A percentile compares a stretch with the other conserved stretches of the same genome.
Conservation (phyloP, 1,140 invertebrate species). For the Drosophila simulans region DNA sequence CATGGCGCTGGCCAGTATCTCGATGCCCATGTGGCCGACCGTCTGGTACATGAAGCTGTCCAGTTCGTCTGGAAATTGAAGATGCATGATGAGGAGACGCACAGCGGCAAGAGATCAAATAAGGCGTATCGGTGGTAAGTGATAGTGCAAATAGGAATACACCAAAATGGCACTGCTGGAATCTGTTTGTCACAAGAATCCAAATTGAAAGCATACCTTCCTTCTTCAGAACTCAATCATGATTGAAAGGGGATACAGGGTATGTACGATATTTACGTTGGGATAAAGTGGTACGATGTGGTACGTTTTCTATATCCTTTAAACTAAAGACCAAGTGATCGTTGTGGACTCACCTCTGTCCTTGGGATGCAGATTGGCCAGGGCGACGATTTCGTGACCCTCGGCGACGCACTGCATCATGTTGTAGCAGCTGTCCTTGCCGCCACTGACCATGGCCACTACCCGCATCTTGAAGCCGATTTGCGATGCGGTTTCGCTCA, state of each 20-base stretch:
- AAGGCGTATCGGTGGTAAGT: conserved; percentile 20
- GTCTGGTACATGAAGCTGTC: conserved; percentile 99
- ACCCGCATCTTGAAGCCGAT: conserved; percentile 89
- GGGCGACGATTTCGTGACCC: conserved; percentile 97
- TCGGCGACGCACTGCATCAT: conserved; percentile 98
- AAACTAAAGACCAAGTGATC: neutral
- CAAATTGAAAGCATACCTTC: no score
- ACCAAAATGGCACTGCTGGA: neutral
- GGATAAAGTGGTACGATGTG: neutral
- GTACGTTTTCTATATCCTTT: no score
- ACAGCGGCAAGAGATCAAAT: conserved; percentile 17
- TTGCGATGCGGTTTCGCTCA: conserved; percentile 1
- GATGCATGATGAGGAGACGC: neutral
- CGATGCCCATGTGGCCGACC: conserved; percentile 97
- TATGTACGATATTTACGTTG: no score
- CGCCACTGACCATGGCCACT: conserved; percentile 96
- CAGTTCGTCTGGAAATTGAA: conserved; percentile 91
- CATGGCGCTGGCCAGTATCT: conserved; percentile 96
- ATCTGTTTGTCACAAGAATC: neutral
- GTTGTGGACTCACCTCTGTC: conserved; percentile 88
- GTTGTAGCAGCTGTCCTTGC: conserved; percentile 99
- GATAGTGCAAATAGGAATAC: conserved; percentile 16
- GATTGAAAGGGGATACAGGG: no score
- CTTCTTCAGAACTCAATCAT: no score
- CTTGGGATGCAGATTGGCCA: conserved; percentile 97